These are phyloP conservation scores for Meandrina meandrites DNA, from an alignment of 92 coral and sea anemone genomes.

Conservation along the genomic window DNA sequence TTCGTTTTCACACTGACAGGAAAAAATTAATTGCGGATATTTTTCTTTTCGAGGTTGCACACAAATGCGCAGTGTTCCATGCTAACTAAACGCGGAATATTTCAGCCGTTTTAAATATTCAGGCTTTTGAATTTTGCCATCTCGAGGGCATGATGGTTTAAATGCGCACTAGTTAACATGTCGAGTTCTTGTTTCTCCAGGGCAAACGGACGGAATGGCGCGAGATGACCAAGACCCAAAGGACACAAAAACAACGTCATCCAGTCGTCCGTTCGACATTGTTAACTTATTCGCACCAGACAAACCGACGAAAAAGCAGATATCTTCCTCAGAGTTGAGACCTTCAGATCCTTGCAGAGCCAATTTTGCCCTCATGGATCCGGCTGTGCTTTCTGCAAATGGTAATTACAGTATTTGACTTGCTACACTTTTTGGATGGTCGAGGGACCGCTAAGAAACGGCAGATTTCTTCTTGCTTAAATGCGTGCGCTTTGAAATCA, in stretches of 20 bases:
- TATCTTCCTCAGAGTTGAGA: conserved; percentile 28
- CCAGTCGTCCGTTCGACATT: conserved; percentile 86
- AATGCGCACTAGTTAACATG: conserved; percentile 27
- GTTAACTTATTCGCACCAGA: conserved; percentile 85
- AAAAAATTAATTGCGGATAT: neutral
- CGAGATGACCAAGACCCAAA: conserved; percentile 37
- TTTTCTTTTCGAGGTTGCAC: neutral
- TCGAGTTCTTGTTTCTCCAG: conserved; percentile 33
- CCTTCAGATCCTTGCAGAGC: conserved; percentile 7
- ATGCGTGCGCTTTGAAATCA: conserved; percentile 27
- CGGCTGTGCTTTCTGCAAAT: conserved; percentile 36
- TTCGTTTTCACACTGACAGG: neutral
- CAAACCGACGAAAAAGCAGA: conserved; percentile 58
- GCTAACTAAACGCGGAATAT: conserved; percentile 11
- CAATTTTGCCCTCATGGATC: conserved; percentile 31
- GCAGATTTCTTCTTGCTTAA: neutral
- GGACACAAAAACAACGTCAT: conserved; percentile 26
- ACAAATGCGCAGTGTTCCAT: neutral
- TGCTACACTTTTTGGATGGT: conserved; percentile 13
- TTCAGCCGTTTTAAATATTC: neutral
- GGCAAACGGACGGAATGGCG: conserved; percentile 27
- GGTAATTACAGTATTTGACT: conserved; percentile 43
- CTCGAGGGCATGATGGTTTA: conserved; percentile 22
- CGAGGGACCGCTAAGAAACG: neutral
- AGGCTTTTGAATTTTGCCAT: neutral